Percentiles rank a stretch among this genome's conserved stretches.
Conservation (phyloP, 2,888 invertebrate species). For the Leucophenga montana region DNA sequence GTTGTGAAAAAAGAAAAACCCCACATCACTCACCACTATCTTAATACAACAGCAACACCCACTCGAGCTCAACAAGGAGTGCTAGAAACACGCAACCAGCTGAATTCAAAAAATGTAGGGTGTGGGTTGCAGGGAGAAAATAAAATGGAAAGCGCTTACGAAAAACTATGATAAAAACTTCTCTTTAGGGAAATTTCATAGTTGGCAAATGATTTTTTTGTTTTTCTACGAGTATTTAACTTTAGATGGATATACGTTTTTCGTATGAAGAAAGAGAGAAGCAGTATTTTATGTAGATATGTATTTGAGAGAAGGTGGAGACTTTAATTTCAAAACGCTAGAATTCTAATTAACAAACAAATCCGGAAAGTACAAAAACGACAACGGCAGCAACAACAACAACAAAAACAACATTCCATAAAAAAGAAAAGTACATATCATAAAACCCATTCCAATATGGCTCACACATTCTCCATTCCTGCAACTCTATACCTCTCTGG, state of each 20-base stretch:
- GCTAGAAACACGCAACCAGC: neutral
- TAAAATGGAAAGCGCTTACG: conserved; percentile 19
- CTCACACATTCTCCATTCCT: no score
- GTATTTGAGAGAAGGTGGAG: conserved; percentile 37
- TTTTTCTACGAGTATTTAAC: no score
- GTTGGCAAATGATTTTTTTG: conserved; percentile 12
- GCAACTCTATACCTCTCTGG: no score
- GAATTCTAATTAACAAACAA: conserved; percentile 73
- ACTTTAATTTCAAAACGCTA: conserved; percentile 68
- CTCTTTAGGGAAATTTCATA: conserved; percentile 26
- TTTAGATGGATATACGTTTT: neutral
- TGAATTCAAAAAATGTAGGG: no score
- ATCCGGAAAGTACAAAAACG: conserved; percentile 54
- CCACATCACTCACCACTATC: neutral
- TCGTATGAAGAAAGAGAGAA: neutral
- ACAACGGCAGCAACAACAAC: conserved; percentile 24
- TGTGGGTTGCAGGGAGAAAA: neutral
- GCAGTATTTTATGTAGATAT: no score
- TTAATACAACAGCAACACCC: neutral
- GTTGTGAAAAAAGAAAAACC: neutral
- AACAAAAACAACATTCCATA: conserved; percentile 43
- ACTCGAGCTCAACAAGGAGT: neutral
- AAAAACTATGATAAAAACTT: conserved; percentile 42
- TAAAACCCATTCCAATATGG: neutral
- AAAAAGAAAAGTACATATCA: conserved; percentile 40